These are phyloP conservation scores for Bubo scandiacus DNA, from an alignment of 2,113 vertebrate genomes.

Conservation along the genomic window DNA sequence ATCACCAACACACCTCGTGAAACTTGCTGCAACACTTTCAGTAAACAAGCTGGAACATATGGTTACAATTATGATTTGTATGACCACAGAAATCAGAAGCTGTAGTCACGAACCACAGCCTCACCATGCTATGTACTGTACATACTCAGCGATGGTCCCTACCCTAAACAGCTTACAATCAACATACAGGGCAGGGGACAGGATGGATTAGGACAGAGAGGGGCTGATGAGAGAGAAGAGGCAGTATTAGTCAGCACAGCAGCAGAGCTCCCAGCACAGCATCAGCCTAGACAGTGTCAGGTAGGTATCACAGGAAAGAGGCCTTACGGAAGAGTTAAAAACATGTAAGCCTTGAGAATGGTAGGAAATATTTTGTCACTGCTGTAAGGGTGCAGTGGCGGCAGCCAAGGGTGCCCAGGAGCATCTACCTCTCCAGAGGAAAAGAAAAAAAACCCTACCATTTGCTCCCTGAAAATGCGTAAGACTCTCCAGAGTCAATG, in stretches of 20 bases:
- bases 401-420: not conserved
- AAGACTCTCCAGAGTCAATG: not conserved
- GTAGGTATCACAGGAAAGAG: not conserved
- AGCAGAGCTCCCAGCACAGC: not conserved
- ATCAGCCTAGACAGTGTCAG: not conserved
- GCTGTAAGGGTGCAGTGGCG: not conserved
- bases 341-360: not conserved
- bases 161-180: not conserved
- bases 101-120: not conserved
- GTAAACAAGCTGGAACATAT: conserved; percentile 33
- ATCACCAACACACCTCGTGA: conserved; percentile 44
- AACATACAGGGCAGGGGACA: accelerated
- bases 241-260: not conserved
- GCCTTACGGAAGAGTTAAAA: not conserved
- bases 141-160: not conserved
- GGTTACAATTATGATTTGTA: conserved; percentile 28
- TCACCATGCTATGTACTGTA: not conserved
- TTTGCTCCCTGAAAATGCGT: not conserved
- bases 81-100: conserved; percentile 44
- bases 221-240: not conserved
- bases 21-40: not conserved
- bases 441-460: accelerated
- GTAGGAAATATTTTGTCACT: not conserved
- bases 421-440: accelerated
- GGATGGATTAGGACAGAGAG: not conserved